These are phyloP conservation scores for Holotrichia oblita DNA, from an alignment of 1,140 invertebrate genomes.

Conservation along the genomic window DNA sequence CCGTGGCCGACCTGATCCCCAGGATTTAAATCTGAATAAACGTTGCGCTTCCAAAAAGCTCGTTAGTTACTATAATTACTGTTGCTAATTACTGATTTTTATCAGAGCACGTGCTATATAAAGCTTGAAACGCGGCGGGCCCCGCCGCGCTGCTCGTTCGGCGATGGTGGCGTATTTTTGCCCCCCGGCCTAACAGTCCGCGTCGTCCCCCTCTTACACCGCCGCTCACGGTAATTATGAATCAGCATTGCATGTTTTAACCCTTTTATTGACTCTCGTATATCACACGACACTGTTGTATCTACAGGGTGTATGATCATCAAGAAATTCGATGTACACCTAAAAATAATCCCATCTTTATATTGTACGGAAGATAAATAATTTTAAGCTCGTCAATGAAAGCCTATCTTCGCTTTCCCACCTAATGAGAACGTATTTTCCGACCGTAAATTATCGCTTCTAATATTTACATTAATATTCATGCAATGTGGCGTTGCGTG, in stretches of 20 bases:
- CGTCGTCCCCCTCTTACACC: slow-evolving; percentile 11
- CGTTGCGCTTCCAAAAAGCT: slow-evolving; percentile 55
- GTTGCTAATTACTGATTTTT: slow-evolving; percentile 62
- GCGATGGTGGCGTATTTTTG: slow-evolving; percentile 47
- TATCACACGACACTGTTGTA: slow-evolving; percentile 46
- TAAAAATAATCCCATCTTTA: no score
- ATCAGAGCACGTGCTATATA: slow-evolving; percentile 58
- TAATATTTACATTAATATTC: slow-evolving; percentile 42
- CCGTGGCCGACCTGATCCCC: slow-evolving; percentile 49
- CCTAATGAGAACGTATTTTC: slow-evolving; percentile 32
- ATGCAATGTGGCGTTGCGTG: slow-evolving; percentile 38
- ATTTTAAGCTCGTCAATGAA: slow-evolving; percentile 35
- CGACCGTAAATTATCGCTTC: slow-evolving; percentile 21
- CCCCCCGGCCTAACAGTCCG: slow-evolving; percentile 36
- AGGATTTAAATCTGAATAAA: slow-evolving; percentile 49
- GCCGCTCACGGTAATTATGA: slow-evolving; percentile 55
- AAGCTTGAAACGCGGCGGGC: slow-evolving; percentile 44
- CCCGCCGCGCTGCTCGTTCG: slow-evolving; percentile 51
- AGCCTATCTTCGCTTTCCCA: background rate
- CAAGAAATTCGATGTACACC: no score
- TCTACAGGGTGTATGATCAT: no score
- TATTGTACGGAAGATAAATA: no score
- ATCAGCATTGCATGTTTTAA: slow-evolving; percentile 58
- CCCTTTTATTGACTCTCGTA: slow-evolving; percentile 56
- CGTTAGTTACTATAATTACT: slow-evolving; percentile 61